Evolutionary conservation across 2,797 vertebrate species (phyloP).

Genomic region (Melanotaenia maccullochi): DNA sequence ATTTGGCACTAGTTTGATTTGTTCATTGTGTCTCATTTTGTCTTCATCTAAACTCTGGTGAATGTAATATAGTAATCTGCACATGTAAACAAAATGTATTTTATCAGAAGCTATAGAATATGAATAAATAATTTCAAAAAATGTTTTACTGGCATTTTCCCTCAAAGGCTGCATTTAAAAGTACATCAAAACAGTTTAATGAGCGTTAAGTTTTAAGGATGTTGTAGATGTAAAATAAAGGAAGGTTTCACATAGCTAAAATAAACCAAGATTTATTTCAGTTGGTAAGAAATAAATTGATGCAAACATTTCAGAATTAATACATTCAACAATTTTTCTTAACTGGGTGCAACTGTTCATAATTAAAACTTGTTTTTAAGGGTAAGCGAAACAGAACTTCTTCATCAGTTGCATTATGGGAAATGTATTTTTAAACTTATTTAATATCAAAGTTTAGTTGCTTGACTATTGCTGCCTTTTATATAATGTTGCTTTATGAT

Average conservation of each 20-base stretch:
- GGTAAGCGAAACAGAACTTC: background rate
- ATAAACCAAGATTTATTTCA: background rate
- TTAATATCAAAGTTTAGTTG: background rate
- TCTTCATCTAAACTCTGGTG: conserved; percentile 84
- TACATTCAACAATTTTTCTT: background rate
- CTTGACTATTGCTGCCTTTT: background rate
- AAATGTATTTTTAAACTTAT: conserved; percentile 14
- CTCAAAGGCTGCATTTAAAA: background rate
- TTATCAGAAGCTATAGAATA: conserved; percentile 81
- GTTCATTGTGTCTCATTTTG: conserved; percentile 66
- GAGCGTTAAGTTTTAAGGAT: background rate
- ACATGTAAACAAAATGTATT: conserved; percentile 88
- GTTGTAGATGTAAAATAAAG: background rate
- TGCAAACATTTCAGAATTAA: background rate
- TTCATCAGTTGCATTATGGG: conserved; percentile 22
- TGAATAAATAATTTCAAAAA: conserved; percentile 81
- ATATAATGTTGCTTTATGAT: background rate
- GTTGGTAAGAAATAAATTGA: background rate
- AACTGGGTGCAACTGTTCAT: background rate
- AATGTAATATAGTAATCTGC: conserved; percentile 89
- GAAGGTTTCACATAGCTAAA: background rate
- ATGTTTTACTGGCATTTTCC: background rate
- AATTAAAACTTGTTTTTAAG: background rate
- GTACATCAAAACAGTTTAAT: background rate
- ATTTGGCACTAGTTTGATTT: conserved; percentile 60